Base-by-base conservation (phyloP, 2,888 invertebrate genomes). In the Willowsia nigromaculata region DNA sequence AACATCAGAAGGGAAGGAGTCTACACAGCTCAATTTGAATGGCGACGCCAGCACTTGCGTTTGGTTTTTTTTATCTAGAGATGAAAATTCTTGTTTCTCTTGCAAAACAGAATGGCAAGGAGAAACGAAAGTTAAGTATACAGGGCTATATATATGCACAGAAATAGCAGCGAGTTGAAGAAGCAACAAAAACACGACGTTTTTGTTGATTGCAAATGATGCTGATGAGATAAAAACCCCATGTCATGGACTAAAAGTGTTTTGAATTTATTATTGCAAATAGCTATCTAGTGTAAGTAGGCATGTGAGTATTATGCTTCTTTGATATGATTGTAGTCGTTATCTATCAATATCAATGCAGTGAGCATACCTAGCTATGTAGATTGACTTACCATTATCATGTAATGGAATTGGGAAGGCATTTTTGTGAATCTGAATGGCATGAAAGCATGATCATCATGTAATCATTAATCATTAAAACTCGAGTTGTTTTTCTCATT, bases 241-340 rank as follows among this genome's bases (percentile, higher is more conserved):
- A 80, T 80, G 80, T 80, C 80, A 81, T n/a, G 81, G 62, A 40
- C 40, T 40, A 18, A 71, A 71, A 43, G 5, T 37, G 25, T 22
- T 65, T 71, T 71, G 71, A 43, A 43, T 40, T 68, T 71, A 25
- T 40, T 71, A 71, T 71, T 40, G 40, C 68, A 68, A 68, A 68
- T 71, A 27, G n/a, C n/a, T 43, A 22, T 71, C 18, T 5, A 68
- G 68, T 11, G 9, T 18, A 33, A 1, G 33, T n/a, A n/a, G 37
- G 0, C 6, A n/a, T n/a, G n/a, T n/a, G n/a, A n/a, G n/a, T n/a
- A n/a, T n/a, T n/a, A n/a, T n/a, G n/a, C n/a, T n/a, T n/a, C n/a
- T 25, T 22, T 53, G 22, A 4, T 18, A 59, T 59, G 22, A 25
- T 25, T 25, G 25, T 25, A 59, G 22, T 27, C 27, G 22, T 59